These are phyloP conservation scores for Buceros bicornis DNA, from an alignment of 2,797 vertebrate species.

Conservation along the genomic window DNA sequence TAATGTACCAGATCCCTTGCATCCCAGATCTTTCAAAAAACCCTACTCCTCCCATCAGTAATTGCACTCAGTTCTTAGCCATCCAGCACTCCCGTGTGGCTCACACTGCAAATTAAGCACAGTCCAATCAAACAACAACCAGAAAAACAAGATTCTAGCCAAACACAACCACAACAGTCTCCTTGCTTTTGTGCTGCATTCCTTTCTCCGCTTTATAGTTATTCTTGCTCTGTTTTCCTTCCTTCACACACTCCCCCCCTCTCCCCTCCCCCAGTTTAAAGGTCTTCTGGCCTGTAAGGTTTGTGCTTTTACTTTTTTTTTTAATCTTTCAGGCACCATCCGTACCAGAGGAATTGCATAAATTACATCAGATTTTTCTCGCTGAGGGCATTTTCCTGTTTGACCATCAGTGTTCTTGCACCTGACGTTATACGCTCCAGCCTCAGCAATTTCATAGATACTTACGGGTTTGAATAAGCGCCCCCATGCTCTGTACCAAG, in stretches of 20 bases:
- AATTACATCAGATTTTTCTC: neutral
- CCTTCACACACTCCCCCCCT: too few relatives aligned
- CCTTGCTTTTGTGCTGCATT: neutral
- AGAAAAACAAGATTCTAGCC: neutral
- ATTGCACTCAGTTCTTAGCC: neutral
- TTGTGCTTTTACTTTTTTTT: neutral
- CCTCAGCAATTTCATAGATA: neutral
- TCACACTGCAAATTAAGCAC: neutral
- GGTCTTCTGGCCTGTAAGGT: neutral
- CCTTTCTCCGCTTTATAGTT: neutral
- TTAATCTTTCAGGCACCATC: neutral
- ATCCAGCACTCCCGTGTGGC: neutral
- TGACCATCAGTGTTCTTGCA: neutral
- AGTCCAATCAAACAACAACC: neutral
- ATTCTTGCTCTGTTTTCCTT: neutral
- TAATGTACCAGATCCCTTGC: neutral
- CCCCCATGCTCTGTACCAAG: neutral
- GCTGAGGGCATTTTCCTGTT: neutral
- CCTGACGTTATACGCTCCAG: too few relatives aligned
- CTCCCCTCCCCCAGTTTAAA: neutral
- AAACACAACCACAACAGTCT: neutral
- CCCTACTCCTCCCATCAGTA: neutral
- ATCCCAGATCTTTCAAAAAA: neutral
- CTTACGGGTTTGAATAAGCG: fast-evolving
- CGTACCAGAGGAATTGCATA: neutral